These are phyloP conservation scores for Heliconius himera DNA, from an alignment of 1,140 invertebrate species.

Conservation along the genomic window DNA sequence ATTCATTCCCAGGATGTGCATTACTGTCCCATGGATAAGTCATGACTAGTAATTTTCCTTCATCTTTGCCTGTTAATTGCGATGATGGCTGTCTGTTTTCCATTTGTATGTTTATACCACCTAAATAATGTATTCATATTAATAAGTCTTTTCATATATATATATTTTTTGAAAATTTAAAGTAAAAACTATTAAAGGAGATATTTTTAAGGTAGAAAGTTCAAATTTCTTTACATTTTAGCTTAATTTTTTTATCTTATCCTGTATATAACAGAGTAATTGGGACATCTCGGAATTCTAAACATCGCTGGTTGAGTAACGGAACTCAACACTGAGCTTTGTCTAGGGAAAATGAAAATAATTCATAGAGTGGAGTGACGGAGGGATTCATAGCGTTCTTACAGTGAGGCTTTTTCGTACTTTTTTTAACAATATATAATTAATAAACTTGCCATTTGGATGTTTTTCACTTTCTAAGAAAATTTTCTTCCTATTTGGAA, in stretches of 20 bases:
- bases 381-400: too few relatives aligned
- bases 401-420: too few relatives aligned
- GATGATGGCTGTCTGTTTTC: conserved; percentile 73
- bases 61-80: conserved; percentile 65
- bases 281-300: too few relatives aligned
- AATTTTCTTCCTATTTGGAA: conserved; percentile 43
- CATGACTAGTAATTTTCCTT: conserved; percentile 83
- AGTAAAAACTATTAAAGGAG: too few relatives aligned
- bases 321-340: neutral
- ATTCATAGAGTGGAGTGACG: too few relatives aligned
- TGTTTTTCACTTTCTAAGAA: conserved; percentile 66
- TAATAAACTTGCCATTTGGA: conserved; percentile 52
- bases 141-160: neutral
- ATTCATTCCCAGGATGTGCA: conserved; percentile 85
- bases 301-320: neutral
- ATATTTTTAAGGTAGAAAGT: too few relatives aligned
- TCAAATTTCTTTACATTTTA: too few relatives aligned
- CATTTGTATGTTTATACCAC: conserved; percentile 76
- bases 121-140: conserved; percentile 36
- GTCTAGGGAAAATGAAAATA: too few relatives aligned
- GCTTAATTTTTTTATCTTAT: too few relatives aligned
- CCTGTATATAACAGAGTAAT: too few relatives aligned
- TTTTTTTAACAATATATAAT: too few relatives aligned
- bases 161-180: too few relatives aligned
- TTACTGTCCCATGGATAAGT: conserved; percentile 88